These are phyloP conservation scores for Paraescarpia echinospica DNA, from an alignment of 1,140 invertebrate species.

Conservation along the genomic window DNA sequence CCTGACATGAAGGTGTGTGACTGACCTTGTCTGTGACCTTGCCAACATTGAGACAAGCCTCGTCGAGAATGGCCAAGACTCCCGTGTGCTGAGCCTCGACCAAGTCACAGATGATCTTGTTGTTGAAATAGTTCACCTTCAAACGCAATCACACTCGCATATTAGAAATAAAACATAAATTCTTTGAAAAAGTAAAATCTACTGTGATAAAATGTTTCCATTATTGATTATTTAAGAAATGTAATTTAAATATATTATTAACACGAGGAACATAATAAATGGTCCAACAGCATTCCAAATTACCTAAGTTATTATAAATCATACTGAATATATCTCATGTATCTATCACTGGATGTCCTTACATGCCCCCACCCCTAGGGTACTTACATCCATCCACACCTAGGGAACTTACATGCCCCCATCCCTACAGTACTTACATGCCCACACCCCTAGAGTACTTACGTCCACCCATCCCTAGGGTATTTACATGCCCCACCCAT, in stretches of 20 bases:
- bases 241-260: background rate
- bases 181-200: too few species aligned
- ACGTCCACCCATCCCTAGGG: background rate
- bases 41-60: slow-evolving; percentile 91
- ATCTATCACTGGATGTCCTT: background rate
- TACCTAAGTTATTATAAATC: too few species aligned
- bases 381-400: background rate
- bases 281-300: background rate
- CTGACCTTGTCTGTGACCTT: slow-evolving; percentile 78
- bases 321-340: too few species aligned
- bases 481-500: background rate
- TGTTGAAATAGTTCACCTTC: slow-evolving; percentile 82
- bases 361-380: background rate
- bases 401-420: background rate
- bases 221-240: background rate
- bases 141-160: slow-evolving; percentile 14
- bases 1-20: background rate
- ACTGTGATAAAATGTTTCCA: background rate
- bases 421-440: background rate
- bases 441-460: background rate
- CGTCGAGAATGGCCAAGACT: slow-evolving; percentile 90
- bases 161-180: background rate
- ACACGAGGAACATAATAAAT: background rate
- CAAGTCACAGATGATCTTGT: slow-evolving; percentile 81
- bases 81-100: slow-evolving; percentile 91